Base-by-base conservation (phyloP, 2,113 vertebrate genomes). In the Ammospiza nelsoni region DNA sequence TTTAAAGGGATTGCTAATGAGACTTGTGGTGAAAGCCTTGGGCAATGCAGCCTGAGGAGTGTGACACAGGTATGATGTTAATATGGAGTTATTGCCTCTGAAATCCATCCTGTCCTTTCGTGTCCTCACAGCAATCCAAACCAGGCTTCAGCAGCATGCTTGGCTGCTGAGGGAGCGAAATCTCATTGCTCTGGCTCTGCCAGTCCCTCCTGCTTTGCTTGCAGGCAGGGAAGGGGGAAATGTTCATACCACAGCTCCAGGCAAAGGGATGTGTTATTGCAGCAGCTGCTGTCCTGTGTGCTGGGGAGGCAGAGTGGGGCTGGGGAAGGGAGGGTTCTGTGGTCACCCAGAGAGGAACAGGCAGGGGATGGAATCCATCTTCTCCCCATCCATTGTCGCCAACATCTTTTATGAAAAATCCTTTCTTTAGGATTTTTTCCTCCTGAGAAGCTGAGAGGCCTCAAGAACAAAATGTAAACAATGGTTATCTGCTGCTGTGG, bases 1-100 rank as follows among this genome's bases (percentile, higher is more conserved):
- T 92, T 78, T 91, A 95, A 96, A 92, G 73, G 84, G 39, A 65
- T 93, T 88, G 89, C 89, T 95, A 95, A 95, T 90, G 84, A 96
- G 93, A 49, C 61, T 94, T 63, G 39, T 94, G 90, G 74, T 79
- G 63, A n/a, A 81, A 90, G 84, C 54, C 71, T 88, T 94, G 78
- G 78, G 79, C 91, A 90, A 18, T 55, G 62, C 51, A 41, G 3
- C 29, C 31, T 54, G 82, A 83, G 31, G 75, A 72, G 61, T 54
- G 59, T 46, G 81, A 44, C 65, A 61, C 68, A 95, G 93, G 94
- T 90, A 78, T 6, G 7, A 12, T 84, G 76, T 61, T 94, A 63
- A 90, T 92, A 72, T 43, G 62, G 69, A 94, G 24, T 73, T 85
- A 63, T 24, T 78, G 68, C 73, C 6, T 67, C 85, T 81, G 90